Evolutionary conservation across 2,888 invertebrate genomes (phyloP).

Genomic region (Mamestra brassicae): DNA sequence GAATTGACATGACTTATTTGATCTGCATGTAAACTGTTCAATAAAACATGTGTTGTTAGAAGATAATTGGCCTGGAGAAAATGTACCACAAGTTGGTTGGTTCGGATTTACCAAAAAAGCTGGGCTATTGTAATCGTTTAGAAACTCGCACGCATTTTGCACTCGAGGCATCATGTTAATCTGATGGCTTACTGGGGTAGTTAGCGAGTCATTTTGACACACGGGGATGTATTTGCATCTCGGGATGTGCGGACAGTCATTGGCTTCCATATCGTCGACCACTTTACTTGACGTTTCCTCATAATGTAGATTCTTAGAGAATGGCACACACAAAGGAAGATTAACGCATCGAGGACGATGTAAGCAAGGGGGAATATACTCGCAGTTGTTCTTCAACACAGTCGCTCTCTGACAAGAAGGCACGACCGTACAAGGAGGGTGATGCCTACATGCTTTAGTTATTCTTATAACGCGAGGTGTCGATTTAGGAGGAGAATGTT

Average conservation of each 20-base stretch:
- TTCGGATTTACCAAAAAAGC: constrained; percentile 70
- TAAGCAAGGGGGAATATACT: constrained; percentile 83
- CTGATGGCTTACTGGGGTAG: constrained; percentile 69
- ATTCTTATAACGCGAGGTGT: constrained; percentile 80
- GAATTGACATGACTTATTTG: constrained; percentile 84
- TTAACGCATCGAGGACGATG: constrained; percentile 86
- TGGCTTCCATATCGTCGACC: constrained; percentile 66
- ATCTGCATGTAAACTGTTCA: constrained; percentile 63
- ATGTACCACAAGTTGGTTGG: constrained; percentile 61
- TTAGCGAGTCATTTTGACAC: constrained; percentile 72
- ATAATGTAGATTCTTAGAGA: constrained; percentile 78
- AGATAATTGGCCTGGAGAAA: constrained; percentile 68
- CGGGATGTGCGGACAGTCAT: constrained; percentile 70
- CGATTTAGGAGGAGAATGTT: constrained; percentile 68
- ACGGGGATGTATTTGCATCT: constrained; percentile 73
- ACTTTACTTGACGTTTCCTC: constrained; percentile 73
- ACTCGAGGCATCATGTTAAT: constrained; percentile 68
- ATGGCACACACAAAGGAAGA: constrained; percentile 83
- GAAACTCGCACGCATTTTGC: constrained; percentile 73
- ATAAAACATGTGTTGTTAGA: constrained; percentile 60
- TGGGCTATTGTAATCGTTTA: constrained; percentile 43
- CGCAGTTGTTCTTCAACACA: constrained; percentile 83
- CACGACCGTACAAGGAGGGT: constrained; percentile 86
- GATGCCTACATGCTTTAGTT: constrained; percentile 86
- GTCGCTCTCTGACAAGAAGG: constrained; percentile 85